Evolutionary conservation across 2,797 vertebrate species (phyloP).

Genomic region (Sebastes umbrosus): DNA sequence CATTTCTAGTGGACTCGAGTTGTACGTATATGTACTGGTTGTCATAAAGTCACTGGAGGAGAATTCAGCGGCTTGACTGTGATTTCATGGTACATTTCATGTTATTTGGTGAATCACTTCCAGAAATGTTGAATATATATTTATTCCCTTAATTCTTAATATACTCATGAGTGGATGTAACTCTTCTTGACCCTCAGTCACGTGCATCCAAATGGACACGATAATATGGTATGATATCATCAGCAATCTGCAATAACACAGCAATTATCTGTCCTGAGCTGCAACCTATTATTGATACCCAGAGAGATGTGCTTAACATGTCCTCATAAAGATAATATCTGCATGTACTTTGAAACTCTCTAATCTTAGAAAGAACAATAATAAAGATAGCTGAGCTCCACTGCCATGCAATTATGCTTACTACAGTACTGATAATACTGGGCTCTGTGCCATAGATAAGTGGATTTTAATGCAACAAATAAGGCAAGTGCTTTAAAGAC

Average conservation of each 20-base stretch:
- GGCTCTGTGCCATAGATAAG: conserved; percentile 1
- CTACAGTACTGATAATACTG: conserved; percentile 36
- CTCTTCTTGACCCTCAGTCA: neutral
- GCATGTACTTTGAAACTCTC: conserved; percentile 72
- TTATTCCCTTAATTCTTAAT: neutral
- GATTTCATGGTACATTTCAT: conserved; percentile 5
- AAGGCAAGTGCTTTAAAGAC: neutral
- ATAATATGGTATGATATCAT: neutral
- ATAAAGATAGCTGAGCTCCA: conserved; percentile 71
- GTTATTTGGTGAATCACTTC: neutral
- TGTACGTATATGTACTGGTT: neutral
- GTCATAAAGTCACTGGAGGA: neutral
- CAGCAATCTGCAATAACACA: neutral
- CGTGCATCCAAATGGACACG: neutral
- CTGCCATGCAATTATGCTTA: conserved; percentile 39
- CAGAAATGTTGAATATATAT: neutral
- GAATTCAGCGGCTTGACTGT: neutral
- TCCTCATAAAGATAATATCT: conserved; percentile 36
- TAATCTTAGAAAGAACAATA: conserved; percentile 60
- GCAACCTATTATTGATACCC: conserved; percentile 26
- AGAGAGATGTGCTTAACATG: conserved; percentile 42
- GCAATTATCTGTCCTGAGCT: conserved; percentile 29
- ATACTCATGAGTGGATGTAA: neutral
- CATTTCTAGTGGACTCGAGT: neutral
- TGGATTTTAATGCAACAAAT: conserved; percentile 34